Conservation (phyloP, 2,888 invertebrate genomes). For the Dasypolia templi region DNA sequence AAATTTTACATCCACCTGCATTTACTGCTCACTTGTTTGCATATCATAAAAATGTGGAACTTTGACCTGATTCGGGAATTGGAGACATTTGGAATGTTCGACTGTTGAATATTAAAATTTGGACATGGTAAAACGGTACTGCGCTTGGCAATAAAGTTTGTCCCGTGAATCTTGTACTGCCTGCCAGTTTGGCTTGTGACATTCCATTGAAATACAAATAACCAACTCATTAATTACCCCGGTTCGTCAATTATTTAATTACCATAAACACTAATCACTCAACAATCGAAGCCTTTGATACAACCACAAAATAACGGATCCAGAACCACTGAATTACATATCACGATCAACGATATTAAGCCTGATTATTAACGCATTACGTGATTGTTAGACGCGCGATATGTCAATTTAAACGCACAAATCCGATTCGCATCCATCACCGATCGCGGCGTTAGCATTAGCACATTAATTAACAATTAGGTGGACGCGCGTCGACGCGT, state of each 20-base stretch:
- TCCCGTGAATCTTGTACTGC: background rate
- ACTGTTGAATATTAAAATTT: too few species aligned
- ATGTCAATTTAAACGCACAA: conserved; percentile 66
- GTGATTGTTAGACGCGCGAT: conserved; percentile 52
- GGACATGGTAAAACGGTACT: background rate
- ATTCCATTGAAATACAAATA: conserved; percentile 13
- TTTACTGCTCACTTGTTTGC: background rate
- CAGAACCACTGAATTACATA: conserved; percentile 20
- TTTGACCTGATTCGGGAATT: background rate
- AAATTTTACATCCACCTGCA: background rate
- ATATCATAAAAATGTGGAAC: background rate
- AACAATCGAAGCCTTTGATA: conserved; percentile 27
- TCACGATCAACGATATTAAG: conserved; percentile 41
- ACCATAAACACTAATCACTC: conserved; percentile 17
- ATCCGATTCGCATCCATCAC: conserved; percentile 71
- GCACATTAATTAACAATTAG: conserved; percentile 70
- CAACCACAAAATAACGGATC: conserved; percentile 43
- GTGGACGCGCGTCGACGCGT: conserved; percentile 62
- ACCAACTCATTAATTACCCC: background rate
- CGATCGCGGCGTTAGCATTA: conserved; percentile 66
- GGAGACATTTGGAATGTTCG: background rate
- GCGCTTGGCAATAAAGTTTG: background rate
- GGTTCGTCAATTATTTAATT: conserved; percentile 1
- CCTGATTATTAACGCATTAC: conserved; percentile 60
- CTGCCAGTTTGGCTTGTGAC: background rate